A percentile compares a stretch with the other conserved stretches of the same genome.
Evolutionary conservation across 1,140 invertebrate genomes (phyloP).

Genomic region (Trachelipus rathkii): DNA sequence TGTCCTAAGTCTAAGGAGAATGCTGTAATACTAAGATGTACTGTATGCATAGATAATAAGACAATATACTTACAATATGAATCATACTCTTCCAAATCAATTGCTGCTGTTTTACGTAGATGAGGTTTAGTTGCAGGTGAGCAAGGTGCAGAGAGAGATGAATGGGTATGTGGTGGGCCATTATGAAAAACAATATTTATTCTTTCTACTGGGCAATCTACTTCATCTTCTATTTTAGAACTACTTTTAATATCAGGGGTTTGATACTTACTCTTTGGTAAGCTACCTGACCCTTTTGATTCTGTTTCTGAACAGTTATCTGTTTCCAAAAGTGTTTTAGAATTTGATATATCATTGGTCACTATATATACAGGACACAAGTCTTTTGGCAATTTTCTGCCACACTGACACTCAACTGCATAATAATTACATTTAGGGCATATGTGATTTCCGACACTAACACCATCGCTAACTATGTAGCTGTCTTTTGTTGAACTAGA

Average conservation of each 20-base stretch:
- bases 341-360: too few relatives aligned
- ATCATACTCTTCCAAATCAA: background rate
- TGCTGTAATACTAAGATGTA: too few relatives aligned
- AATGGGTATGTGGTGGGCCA: background rate
- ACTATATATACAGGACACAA: too few relatives aligned
- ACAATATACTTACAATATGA: background rate
- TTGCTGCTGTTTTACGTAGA: background rate
- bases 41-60: background rate
- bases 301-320: too few relatives aligned
- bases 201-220: background rate
- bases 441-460: background rate
- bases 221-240: background rate
- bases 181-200: background rate
- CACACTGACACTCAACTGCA: background rate
- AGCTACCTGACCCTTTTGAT: too few relatives aligned
- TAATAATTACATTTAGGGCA: background rate
- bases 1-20: too few relatives aligned
- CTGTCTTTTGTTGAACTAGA: background rate
- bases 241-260: background rate
- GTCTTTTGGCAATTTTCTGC: too few relatives aligned
- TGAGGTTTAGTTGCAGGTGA: conserved; percentile 5
- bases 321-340: too few relatives aligned
- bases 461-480: background rate
- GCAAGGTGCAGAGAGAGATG: background rate
- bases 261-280: background rate